These are phyloP conservation scores for Coryphaenoides rupestris DNA, from an alignment of 2,113 vertebrate genomes.

Conservation along the genomic window DNA sequence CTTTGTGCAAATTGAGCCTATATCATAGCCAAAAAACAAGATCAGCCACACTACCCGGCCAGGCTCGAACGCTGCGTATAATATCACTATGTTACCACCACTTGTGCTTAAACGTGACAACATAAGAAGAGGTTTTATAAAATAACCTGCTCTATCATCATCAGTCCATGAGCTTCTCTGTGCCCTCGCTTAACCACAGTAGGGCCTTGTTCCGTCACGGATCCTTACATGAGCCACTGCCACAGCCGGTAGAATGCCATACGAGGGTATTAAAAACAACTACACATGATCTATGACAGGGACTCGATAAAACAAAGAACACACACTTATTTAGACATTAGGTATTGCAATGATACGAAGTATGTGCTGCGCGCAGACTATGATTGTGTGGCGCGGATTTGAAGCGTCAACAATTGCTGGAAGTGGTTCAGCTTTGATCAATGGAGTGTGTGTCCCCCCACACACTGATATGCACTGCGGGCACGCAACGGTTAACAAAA, in stretches of 20 bases:
- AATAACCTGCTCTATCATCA: slow-evolving; percentile 30
- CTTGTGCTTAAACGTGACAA: slow-evolving; percentile 27
- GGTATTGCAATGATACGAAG: too few species aligned
- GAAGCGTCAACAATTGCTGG: slow-evolving; percentile 36
- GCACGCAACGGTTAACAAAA: slow-evolving; percentile 4
- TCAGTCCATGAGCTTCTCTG: slow-evolving; percentile 17
- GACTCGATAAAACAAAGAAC: neutral
- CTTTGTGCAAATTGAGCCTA: too few species aligned
- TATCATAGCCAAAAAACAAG: slow-evolving; percentile 16
- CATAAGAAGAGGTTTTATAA: slow-evolving; percentile 25
- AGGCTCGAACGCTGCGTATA: slow-evolving; percentile 66
- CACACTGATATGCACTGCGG: slow-evolving; percentile 33
- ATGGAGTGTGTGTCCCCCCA: slow-evolving; percentile 14
- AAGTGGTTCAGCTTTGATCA: slow-evolving; percentile 63
- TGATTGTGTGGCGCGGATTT: too few species aligned
- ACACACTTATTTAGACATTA: too few species aligned
- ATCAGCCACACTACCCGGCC: too few species aligned
- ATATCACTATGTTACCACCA: slow-evolving; percentile 65
- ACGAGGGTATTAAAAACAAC: slow-evolving; percentile 35
- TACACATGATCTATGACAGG: neutral
- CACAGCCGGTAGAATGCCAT: too few species aligned
- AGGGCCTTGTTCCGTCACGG: too few species aligned
- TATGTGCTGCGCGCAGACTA: too few species aligned
- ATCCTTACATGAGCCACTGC: too few species aligned
- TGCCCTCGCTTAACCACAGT: too few species aligned